phyloP scores from a whole-genome alignment of 2,797 vertebrate species.

The Hipposideros larvatus region DNA sequence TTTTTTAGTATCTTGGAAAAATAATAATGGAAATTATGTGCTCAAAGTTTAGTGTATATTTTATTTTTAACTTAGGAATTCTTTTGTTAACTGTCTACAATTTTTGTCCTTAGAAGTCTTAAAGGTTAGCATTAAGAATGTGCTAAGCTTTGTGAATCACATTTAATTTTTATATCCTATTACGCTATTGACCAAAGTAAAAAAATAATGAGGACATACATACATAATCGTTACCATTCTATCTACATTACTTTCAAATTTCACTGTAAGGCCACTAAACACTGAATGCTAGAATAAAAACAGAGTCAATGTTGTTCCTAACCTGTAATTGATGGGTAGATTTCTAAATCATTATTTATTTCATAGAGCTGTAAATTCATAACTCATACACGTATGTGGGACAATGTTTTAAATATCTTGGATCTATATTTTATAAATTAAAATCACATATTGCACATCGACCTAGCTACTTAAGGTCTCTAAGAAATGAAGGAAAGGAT shows the following conservation, averaged over 20 bases:
- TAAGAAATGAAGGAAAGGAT: neutral
- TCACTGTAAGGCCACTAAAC: neutral
- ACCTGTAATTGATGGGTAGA: neutral
- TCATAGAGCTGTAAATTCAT: neutral
- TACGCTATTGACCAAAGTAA: neutral
- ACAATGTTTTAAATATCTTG: conserved; percentile 18
- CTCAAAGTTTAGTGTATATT: neutral
- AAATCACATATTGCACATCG: neutral
- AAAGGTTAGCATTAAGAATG: neutral
- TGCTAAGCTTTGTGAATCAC: neutral
- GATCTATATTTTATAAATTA: neutral
- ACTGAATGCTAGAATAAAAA: neutral
- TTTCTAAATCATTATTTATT: neutral
- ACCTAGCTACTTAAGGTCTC: neutral
- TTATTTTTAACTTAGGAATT: neutral
- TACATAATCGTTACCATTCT: neutral
- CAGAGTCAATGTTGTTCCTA: neutral
- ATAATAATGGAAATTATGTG: neutral
- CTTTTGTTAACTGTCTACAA: neutral
- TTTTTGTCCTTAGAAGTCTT: neutral
- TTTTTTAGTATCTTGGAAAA: conserved; percentile 6
- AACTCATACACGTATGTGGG: neutral
- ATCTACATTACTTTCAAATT: neutral
- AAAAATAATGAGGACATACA: neutral
- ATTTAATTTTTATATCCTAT: neutral